Evolutionary conservation across 2,888 invertebrate species (phyloP), one percentile per base, ranked within the genome.

Genomic region (Pristionchus mayeri): DNA sequence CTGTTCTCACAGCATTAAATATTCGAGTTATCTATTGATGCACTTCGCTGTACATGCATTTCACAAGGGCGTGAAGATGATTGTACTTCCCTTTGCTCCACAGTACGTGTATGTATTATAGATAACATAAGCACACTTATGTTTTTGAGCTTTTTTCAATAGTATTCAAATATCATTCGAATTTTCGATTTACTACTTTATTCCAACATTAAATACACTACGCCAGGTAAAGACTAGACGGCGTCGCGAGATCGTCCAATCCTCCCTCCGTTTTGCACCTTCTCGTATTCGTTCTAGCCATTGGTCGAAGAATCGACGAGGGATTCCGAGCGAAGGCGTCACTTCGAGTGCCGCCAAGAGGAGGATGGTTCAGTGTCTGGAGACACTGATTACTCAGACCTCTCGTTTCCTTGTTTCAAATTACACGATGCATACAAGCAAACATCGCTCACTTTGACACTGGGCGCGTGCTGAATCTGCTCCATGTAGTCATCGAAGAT

Each of bases 401-500:
- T 9, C 13, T 44, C 44, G 44, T 44, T 13, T 6, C 7, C 44
- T n/a, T n/a, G n/a, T n/a, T n/a, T n/a, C n/a, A n/a, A n/a, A n/a
- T n/a, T n/a, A n/a, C 7, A 11, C 16, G 27, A 60, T 13, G 7
- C 7, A 0, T 63, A 7, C 18, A 18, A 34, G 13, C 9, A n/a
- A 0, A 44, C 48, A 50, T 78, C 21, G 50, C 9, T 78, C 24
- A 78, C 76, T 50, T 78, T 78, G 13, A 78, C 27, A 30, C 76
- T 78, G 30, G 76, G 76, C 21, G 76, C 76, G 34, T 78, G 76
- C 21, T 78, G 48, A 18, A 78, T 18, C 21, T 78, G 76, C 30
- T 78, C 76, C 76, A 78, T 78, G 76, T 78, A 78, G n/a, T 78
- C 76, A 30, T 78, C 76, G 50, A 78, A 78, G 0, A 78, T 78